A percentile compares a stretch with the other conserved stretches of the same genome.
These are phyloP conservation scores for Excalfactoria chinensis DNA, from an alignment of 2,113 vertebrate species.

Conservation along the genomic window DNA sequence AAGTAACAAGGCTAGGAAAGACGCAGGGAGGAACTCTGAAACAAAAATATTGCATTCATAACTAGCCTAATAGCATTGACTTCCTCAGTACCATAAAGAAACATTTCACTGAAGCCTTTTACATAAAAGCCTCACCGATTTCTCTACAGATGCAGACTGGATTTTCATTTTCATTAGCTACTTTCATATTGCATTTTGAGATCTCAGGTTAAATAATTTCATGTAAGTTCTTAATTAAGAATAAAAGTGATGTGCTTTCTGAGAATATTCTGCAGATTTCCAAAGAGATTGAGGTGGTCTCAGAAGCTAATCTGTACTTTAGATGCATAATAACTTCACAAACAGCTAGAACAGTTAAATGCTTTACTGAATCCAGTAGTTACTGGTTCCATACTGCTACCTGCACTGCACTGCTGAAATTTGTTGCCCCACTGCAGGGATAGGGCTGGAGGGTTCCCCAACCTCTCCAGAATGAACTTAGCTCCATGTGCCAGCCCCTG, in stretches of 20 bases:
- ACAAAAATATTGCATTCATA: neutral
- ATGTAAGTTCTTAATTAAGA: slow-evolving; percentile 17
- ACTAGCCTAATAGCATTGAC: neutral
- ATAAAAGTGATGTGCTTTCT: neutral
- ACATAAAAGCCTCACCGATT: neutral
- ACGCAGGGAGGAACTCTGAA: neutral
- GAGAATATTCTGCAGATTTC: neutral
- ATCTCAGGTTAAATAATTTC: slow-evolving; percentile 5
- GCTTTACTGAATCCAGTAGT: neutral
- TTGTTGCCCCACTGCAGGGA: neutral
- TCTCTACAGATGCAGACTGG: neutral
- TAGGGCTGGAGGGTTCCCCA: neutral
- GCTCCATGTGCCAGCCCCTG: rapidly evolving
- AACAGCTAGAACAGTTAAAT: neutral
- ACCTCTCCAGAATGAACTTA: neutral
- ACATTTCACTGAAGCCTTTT: neutral
- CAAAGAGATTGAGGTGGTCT: neutral
- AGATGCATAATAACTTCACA: neutral
- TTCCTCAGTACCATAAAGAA: neutral
- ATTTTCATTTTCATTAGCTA: slow-evolving; percentile 18
- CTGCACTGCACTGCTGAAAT: neutral
- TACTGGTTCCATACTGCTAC: neutral
- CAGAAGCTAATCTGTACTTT: neutral
- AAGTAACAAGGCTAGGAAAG: neutral
- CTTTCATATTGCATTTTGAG: neutral